Conservation (phyloP, 2,888 invertebrate genomes). For the Lepidonotus clava region DNA sequence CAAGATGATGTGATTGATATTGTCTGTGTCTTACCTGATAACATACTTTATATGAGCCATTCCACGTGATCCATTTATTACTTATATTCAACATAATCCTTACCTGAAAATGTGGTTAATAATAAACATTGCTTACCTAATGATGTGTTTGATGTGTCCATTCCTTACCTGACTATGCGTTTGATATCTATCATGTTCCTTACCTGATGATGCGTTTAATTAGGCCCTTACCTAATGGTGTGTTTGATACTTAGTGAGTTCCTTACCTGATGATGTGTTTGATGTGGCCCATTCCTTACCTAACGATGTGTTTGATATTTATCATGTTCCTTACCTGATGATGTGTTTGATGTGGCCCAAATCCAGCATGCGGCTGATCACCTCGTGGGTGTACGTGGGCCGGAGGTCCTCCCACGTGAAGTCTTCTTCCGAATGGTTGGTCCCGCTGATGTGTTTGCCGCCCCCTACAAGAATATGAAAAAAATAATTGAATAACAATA, state of each 20-base stretch:
- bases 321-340: constrained; percentile 61
- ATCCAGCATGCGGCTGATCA: constrained; percentile 70
- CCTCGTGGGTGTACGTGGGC: constrained; percentile 76
- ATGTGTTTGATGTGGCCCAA: constrained; percentile 71
- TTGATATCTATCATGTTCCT: too few relatives aligned
- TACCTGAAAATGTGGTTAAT: too few relatives aligned
- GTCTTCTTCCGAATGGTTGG: constrained; percentile 1
- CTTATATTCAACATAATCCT: too few relatives aligned
- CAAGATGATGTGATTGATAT: too few relatives aligned
- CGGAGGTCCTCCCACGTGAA: constrained; percentile 61
- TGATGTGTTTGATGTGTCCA: constrained; percentile 72
- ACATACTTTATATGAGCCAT: too few relatives aligned
- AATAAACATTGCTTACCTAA: too few relatives aligned
- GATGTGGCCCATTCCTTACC: constrained; percentile 69
- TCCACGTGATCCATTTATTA: too few relatives aligned
- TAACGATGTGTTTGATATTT: too few relatives aligned
- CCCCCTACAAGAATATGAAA: neutral
- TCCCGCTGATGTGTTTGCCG: neutral
- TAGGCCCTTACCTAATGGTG: too few relatives aligned
- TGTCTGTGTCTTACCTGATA: too few relatives aligned
- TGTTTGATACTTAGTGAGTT: too few relatives aligned
- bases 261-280: constrained; percentile 68
- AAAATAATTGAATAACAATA: neutral
- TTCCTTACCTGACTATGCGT: too few relatives aligned
- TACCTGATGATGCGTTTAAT: constrained; percentile 70